Percentiles rank a stretch among this genome's conserved stretches.
Conservation (phyloP, 2,797 vertebrate species). For the Gadopsis marmoratus region DNA sequence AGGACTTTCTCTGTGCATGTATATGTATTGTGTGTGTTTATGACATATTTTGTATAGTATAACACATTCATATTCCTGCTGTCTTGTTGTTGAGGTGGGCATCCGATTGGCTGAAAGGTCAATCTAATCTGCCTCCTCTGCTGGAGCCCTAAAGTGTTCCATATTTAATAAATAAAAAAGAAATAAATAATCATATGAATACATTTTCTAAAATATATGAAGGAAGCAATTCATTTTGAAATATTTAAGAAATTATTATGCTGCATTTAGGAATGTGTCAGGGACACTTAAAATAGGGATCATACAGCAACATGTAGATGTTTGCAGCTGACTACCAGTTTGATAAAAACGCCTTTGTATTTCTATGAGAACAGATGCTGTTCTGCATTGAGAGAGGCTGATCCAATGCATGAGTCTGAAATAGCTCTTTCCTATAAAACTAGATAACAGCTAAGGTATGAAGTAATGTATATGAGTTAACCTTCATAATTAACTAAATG, state of each 20-base stretch:
- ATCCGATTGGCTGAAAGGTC: neutral
- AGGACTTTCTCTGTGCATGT: conserved; percentile 3
- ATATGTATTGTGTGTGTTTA: neutral
- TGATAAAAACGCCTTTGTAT: neutral
- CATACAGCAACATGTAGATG: neutral
- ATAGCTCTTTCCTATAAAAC: neutral
- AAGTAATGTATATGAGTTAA: neutral
- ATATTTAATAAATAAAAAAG: too few species aligned
- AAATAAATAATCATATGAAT: too few species aligned
- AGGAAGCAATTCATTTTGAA: too few species aligned
- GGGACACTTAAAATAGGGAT: neutral
- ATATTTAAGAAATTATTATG: too few species aligned
- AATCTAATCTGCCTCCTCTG: too few species aligned
- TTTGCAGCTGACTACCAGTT: neutral
- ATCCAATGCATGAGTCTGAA: neutral
- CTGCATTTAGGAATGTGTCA: neutral
- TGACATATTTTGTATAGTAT: neutral
- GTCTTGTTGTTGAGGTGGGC: neutral
- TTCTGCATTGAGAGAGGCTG: neutral
- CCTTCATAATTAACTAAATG: neutral
- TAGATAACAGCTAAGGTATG: neutral
- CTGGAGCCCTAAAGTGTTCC: too few species aligned
- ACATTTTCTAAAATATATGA: too few species aligned
- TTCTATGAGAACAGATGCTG: neutral
- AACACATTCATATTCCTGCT: neutral